A percentile compares a stretch with the other conserved stretches of the same genome.
These are phyloP conservation scores for Dolichopus griseipennis DNA, from an alignment of 2,888 invertebrate genomes.

Conservation along the genomic window DNA sequence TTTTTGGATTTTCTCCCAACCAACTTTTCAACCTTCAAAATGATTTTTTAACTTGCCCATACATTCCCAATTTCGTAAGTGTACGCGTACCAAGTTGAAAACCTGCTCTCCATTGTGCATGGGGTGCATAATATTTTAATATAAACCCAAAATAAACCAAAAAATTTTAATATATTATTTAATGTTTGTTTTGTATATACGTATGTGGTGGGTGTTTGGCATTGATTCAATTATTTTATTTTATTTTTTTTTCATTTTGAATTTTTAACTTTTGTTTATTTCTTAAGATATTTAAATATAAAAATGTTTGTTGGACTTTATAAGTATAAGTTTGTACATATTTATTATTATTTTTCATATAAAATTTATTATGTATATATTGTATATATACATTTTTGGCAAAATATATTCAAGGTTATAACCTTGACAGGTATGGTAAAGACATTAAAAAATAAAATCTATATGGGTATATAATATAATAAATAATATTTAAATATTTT, in stretches of 20 bases:
- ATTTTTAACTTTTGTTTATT: not conserved
- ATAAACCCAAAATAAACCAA: too few relatives aligned
- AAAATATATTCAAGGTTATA: not conserved
- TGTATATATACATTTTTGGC: not conserved
- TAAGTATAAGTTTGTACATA: not conserved
- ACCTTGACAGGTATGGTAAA: not conserved
- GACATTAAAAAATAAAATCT: not conserved
- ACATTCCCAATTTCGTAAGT: too few relatives aligned
- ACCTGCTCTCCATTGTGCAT: too few relatives aligned
- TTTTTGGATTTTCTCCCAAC: too few relatives aligned
- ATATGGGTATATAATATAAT: not conserved
- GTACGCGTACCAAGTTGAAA: too few relatives aligned
- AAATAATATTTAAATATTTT: not conserved
- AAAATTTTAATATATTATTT: too few relatives aligned
- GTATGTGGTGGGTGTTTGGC: not conserved
- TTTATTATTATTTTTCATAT: not conserved
- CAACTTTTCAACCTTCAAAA: too few relatives aligned
- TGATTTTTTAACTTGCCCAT: too few relatives aligned
- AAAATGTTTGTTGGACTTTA: too few relatives aligned
- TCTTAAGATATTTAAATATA: too few relatives aligned
- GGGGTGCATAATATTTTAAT: too few relatives aligned
- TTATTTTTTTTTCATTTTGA: not conserved
- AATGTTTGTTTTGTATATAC: too few relatives aligned
- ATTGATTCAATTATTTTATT: constrained; percentile 2
- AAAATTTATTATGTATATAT: not conserved